Conservation (phyloP, 2,888 invertebrate species). For the Drosophila kambysellisi region DNA sequence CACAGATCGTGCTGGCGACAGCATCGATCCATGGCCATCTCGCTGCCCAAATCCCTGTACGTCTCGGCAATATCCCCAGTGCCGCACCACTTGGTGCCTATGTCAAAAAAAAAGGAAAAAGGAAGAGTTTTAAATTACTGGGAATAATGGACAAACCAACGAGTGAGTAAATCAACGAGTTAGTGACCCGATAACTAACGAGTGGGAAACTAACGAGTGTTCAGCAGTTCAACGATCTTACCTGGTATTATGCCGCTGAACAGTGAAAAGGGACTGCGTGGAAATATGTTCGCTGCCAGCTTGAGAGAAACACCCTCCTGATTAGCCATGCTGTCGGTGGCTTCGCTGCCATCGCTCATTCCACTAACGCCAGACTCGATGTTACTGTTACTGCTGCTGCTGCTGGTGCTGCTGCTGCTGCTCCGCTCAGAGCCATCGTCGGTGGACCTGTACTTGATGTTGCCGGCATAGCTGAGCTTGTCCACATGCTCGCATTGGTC, state of each 20-base stretch:
- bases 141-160: background rate
- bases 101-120: constrained; percentile 19
- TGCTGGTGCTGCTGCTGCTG: constrained; percentile 33
- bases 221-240: constrained; percentile 75
- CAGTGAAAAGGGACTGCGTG: constrained; percentile 89
- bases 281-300: constrained; percentile 85
- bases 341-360: constrained; percentile 44
- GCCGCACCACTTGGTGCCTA: constrained; percentile 97
- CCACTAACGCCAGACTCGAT: constrained; percentile 16
- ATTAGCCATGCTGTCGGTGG: constrained; percentile 9
- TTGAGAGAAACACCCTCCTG: constrained; percentile 74
- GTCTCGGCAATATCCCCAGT: constrained; percentile 94
- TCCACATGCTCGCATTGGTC: constrained; percentile 91
- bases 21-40: constrained; percentile 90
- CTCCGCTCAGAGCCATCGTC: constrained; percentile 47
- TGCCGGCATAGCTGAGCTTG: constrained; percentile 72
- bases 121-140: background rate
- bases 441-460: constrained; percentile 67
- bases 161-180: background rate
- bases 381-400: constrained; percentile 58
- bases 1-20: constrained; percentile 96
- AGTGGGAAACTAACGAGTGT: background rate
- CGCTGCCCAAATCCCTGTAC: constrained; percentile 93
- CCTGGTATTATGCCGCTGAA: constrained; percentile 94
- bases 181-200: background rate